These are phyloP conservation scores for Anoplius nigerrimus DNA, from an alignment of 2,888 invertebrate species.

Conservation along the genomic window DNA sequence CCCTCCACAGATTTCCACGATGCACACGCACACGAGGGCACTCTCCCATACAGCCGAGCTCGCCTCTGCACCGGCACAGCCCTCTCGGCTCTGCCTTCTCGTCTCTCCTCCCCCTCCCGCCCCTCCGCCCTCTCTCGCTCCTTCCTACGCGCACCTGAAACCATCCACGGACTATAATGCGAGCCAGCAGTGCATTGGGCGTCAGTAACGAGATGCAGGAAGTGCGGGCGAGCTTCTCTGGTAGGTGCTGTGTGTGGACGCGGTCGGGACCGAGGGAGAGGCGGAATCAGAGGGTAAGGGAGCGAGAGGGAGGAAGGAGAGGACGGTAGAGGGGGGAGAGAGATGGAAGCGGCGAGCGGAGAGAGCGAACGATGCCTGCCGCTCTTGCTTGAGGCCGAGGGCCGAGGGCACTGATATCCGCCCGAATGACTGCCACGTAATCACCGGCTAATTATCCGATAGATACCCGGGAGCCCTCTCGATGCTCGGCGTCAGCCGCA, in stretches of 20 bases:
- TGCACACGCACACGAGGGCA: constrained; percentile 23
- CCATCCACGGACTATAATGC: constrained; percentile 67
- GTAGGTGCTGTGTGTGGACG: constrained; percentile 2
- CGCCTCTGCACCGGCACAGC: neutral
- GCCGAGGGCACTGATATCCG: constrained; percentile 70
- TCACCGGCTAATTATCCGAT: constrained; percentile 75
- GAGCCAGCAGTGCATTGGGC: constrained; percentile 68
- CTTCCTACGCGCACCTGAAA: constrained; percentile 34
- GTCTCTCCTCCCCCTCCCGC: constrained; percentile 14
- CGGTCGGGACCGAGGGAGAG: constrained; percentile 38
- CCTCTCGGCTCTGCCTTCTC: neutral
- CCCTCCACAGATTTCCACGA: constrained; percentile 17
- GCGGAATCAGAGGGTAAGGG: constrained; percentile 31
- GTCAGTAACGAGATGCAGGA: constrained; percentile 73
- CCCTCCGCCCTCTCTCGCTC: constrained; percentile 12
- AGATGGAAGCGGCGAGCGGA: constrained; percentile 10
- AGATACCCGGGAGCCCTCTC: constrained; percentile 68
- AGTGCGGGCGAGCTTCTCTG: constrained; percentile 10
- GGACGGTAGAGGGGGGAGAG: constrained; percentile 29
- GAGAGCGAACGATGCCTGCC: constrained; percentile 39
- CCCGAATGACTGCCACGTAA: constrained; percentile 73
- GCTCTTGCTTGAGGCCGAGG: constrained; percentile 53
- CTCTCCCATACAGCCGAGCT: constrained; percentile 9
- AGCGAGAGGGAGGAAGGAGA: constrained; percentile 34
- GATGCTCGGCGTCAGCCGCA: constrained; percentile 60